A percentile compares a stretch with the other conserved stretches of the same genome.
phyloP scores from a whole-genome alignment of 2,797 vertebrate species.

The Cossypha heuglini region DNA sequence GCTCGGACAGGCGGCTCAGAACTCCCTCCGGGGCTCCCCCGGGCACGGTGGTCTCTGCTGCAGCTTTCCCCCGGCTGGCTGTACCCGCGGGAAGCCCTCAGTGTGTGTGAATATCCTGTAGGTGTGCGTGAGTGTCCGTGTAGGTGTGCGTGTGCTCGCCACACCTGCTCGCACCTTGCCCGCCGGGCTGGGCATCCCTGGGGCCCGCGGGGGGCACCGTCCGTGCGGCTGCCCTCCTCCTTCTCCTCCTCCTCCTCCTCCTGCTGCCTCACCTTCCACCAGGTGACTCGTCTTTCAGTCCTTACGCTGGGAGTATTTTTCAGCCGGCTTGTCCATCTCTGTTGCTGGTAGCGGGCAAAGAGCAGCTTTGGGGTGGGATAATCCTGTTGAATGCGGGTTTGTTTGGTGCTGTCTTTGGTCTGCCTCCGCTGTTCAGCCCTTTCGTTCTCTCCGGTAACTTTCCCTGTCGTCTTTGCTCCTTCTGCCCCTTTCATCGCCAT shows the following conservation, averaged over 20 bases:
- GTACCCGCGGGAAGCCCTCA: accelerated
- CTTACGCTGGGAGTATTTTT: accelerated
- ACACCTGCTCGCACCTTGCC: background rate
- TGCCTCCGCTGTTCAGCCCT: background rate
- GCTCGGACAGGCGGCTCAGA: background rate
- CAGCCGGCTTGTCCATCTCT: background rate
- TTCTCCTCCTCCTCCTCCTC: background rate
- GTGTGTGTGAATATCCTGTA: too few species aligned
- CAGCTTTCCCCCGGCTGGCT: background rate
- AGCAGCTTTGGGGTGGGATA: background rate
- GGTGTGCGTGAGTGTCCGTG: too few species aligned
- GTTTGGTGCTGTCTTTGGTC: background rate
- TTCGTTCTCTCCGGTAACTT: background rate
- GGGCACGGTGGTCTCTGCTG: background rate
- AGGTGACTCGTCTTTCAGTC: background rate
- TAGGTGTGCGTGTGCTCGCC: background rate
- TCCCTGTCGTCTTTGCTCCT: background rate
- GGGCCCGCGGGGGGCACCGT: background rate
- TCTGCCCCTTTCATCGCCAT: background rate
- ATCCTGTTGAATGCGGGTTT: background rate
- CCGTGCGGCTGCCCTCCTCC: background rate
- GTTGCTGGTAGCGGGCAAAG: background rate
- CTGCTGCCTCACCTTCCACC: background rate
- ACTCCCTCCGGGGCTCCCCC: background rate
- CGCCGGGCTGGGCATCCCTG: background rate